A percentile compares a stretch with the other conserved stretches of the same genome.
These are phyloP conservation scores for Mionectes olivaceus DNA, from an alignment of 2,797 vertebrate genomes.

Conservation along the genomic window DNA sequence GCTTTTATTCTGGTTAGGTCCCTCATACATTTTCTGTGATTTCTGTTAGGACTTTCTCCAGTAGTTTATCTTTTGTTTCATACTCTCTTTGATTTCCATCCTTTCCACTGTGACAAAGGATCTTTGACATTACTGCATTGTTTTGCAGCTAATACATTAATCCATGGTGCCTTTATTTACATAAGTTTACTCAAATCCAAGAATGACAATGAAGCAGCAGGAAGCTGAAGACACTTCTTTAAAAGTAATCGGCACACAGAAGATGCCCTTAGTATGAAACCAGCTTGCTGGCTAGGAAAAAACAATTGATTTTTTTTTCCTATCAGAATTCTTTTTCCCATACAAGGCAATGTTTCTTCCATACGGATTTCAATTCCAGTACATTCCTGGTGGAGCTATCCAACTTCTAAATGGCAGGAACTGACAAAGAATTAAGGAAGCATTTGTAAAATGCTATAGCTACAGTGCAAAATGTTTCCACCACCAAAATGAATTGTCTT, in stretches of 20 bases:
- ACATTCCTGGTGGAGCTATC: not conserved
- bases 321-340: not conserved
- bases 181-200: not conserved
- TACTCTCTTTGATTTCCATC: not conserved
- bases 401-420: not conserved
- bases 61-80: not conserved
- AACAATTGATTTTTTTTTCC: not conserved
- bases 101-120: not conserved
- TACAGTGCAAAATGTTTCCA: not conserved
- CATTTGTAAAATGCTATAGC: not conserved
- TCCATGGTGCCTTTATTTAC: not conserved
- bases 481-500: not conserved
- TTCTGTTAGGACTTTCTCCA: not conserved
- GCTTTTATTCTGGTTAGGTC: not conserved
- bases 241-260: not conserved
- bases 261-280: not conserved
- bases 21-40: not conserved
- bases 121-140: not conserved
- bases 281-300: not conserved
- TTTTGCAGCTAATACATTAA: not conserved
- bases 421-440: not conserved
- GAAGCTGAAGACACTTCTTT: not conserved
- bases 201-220: not conserved
- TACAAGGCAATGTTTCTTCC: not conserved
- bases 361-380: not conserved